These are phyloP conservation scores for Florisuga fusca DNA, from an alignment of 2,797 vertebrate genomes.

Conservation along the genomic window DNA sequence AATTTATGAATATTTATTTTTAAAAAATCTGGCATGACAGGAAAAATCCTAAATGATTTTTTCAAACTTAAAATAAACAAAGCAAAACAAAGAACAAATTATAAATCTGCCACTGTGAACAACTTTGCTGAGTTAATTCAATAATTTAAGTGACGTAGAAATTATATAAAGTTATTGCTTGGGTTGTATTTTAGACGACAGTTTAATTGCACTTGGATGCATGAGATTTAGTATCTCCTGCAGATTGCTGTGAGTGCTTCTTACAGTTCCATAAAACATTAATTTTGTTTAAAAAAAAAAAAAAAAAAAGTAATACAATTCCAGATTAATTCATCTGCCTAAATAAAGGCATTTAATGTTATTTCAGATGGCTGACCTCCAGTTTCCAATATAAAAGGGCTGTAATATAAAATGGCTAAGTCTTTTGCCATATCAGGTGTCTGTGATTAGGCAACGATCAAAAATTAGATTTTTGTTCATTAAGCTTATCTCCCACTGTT, in stretches of 20 bases:
- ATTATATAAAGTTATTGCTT: neutral
- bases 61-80: neutral
- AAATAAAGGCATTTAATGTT: neutral
- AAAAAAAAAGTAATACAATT: neutral
- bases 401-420: neutral
- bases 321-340: neutral
- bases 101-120: neutral
- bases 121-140: neutral
- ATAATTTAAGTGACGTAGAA: neutral
- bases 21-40: neutral
- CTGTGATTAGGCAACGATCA: neutral
- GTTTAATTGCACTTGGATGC: neutral
- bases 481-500: neutral
- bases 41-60: neutral
- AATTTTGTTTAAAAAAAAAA: neutral
- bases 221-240: neutral
- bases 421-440: neutral
- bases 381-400: neutral
- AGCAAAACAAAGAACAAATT: neutral
- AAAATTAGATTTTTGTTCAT: neutral
- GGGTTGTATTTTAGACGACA: neutral
- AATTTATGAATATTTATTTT: neutral
- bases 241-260: neutral
- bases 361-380: neutral
- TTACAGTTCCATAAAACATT: neutral